These are phyloP conservation scores for Meteorus sp. DNA, from an alignment of 1,140 invertebrate species.

Conservation along the genomic window DNA sequence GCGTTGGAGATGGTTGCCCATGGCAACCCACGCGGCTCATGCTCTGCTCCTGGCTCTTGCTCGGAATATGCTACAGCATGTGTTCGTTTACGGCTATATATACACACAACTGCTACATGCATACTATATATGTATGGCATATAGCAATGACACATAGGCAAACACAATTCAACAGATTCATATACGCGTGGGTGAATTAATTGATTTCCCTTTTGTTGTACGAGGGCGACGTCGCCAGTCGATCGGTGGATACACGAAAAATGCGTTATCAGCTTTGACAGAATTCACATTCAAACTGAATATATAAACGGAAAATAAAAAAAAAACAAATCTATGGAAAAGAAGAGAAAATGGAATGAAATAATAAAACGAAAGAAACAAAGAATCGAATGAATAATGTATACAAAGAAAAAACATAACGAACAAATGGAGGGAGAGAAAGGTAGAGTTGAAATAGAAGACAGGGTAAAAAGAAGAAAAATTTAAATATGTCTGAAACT, in stretches of 20 bases:
- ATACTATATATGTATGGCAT: background rate
- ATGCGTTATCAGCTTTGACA: conserved; percentile 33
- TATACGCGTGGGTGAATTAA: conserved; percentile 39
- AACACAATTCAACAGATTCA: conserved; percentile 19
- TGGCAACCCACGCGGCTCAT: conserved; percentile 49
- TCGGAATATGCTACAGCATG: conserved; percentile 19
- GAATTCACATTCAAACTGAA: background rate
- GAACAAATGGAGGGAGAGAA: too few species aligned
- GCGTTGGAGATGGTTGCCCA: conserved; percentile 49
- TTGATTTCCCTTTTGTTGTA: conserved; percentile 45
- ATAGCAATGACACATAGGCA: background rate
- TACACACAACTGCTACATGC: background rate
- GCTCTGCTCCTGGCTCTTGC: conserved; percentile 25
- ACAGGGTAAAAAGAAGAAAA: too few species aligned
- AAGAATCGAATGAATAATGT: too few species aligned
- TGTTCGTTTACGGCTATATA: conserved; percentile 10
- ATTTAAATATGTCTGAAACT: too few species aligned
- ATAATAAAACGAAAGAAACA: too few species aligned
- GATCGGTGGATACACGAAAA: conserved; percentile 23
- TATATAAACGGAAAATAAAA: background rate
- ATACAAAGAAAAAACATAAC: too few species aligned
- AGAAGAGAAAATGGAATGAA: too few species aligned
- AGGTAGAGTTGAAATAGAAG: too few species aligned
- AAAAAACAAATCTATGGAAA: too few species aligned
- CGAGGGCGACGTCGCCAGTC: background rate